Evolutionary conservation across 2,113 vertebrate species (phyloP).

Genomic region (Sprattus sprattus): DNA sequence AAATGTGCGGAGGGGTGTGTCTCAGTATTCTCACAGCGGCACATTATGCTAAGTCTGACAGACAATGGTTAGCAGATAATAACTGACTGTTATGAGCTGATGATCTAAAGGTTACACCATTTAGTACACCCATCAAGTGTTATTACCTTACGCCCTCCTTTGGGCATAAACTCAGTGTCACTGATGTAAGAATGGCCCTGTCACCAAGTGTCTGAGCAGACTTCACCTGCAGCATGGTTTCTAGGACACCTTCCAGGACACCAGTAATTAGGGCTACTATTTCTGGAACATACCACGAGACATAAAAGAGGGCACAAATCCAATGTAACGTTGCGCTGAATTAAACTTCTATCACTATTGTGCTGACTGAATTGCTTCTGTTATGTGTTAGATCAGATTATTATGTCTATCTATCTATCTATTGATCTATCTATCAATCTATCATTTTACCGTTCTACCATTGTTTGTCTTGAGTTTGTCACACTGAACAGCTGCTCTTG

Average conservation of each 20-base stretch:
- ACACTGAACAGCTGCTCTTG: too few relatives aligned
- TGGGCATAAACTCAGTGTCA: background rate
- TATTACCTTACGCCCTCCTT: background rate
- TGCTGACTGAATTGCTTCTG: too few relatives aligned
- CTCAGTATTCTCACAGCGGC: background rate
- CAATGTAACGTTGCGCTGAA: too few relatives aligned
- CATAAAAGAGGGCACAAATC: background rate
- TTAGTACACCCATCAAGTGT: background rate
- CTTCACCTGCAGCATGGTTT: background rate
- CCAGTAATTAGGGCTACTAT: constrained; percentile 2
- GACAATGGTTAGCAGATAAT: background rate
- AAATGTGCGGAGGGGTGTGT: background rate
- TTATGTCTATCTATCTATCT: too few relatives aligned
- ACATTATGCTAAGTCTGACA: background rate
- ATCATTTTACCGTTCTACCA: too few relatives aligned
- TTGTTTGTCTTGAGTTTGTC: too few relatives aligned
- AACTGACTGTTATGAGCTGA: background rate
- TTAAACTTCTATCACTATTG: too few relatives aligned
- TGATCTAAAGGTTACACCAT: background rate
- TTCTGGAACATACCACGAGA: background rate
- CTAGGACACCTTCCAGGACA: background rate
- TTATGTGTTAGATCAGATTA: too few relatives aligned
- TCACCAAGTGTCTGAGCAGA: background rate
- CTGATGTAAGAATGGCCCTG: background rate
- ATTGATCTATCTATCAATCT: too few relatives aligned